Evolutionary conservation across 2,113 vertebrate species (phyloP).

Genomic region (Macrotis lagotis): DNA sequence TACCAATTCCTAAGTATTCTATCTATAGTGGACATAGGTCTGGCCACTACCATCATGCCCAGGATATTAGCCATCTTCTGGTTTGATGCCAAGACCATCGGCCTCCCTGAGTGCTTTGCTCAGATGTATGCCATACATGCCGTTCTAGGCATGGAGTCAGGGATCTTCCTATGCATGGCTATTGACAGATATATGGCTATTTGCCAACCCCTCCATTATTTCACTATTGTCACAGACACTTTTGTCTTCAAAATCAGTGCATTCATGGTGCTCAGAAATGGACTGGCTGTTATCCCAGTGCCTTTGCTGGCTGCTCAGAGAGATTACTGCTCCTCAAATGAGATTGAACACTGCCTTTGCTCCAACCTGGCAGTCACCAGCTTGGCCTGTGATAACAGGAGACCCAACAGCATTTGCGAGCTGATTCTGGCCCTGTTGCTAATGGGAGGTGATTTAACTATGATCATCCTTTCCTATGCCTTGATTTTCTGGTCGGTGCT

Average conservation of each 20-base stretch:
- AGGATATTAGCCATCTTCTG: slow-evolving; percentile 63
- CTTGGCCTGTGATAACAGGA: slow-evolving; percentile 59
- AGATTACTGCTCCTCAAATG: slow-evolving; percentile 40
- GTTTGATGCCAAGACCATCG: slow-evolving; percentile 55
- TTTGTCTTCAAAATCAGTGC: slow-evolving; percentile 51
- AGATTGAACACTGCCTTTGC: slow-evolving; percentile 49
- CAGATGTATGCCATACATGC: slow-evolving; percentile 65
- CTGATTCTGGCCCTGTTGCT: slow-evolving; percentile 3
- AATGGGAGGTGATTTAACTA: slow-evolving; percentile 57
- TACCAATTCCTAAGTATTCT: slow-evolving; percentile 54
- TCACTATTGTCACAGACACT: slow-evolving; percentile 41
- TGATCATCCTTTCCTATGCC: slow-evolving; percentile 54
- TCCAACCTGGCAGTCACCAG: slow-evolving; percentile 53
- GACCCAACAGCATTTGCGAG: slow-evolving; percentile 51
- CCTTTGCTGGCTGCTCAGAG: slow-evolving; percentile 59
- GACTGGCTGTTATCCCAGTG: neutral
- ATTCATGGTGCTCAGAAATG: slow-evolving; percentile 55
- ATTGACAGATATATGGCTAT: slow-evolving; percentile 68
- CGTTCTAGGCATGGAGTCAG: slow-evolving; percentile 60
- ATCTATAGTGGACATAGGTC: slow-evolving; percentile 48
- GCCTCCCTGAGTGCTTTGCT: slow-evolving; percentile 60
- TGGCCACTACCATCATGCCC: slow-evolving; percentile 59
- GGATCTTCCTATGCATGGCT: slow-evolving; percentile 64
- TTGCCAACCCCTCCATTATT: slow-evolving; percentile 29
- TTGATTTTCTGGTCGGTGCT: slow-evolving; percentile 63